Base-by-base conservation (phyloP, 2,113 vertebrate species). In the Platysteira castanea region DNA sequence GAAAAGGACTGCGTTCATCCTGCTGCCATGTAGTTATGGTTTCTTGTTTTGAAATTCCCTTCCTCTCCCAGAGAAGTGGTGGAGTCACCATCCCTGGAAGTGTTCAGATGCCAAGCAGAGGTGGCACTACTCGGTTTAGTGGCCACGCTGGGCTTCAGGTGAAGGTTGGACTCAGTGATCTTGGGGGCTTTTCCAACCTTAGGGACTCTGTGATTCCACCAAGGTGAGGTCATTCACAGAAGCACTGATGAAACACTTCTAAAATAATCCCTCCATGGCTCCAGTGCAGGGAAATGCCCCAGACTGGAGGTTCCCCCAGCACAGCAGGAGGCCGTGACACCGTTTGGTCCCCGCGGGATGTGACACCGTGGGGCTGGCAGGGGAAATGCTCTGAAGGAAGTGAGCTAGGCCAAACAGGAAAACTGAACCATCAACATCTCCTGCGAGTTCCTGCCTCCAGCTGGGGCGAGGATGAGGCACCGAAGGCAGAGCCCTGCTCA, bases 361-460 rank as follows among this genome's bases (percentile, higher is more conserved):
- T 46, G 17, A 53, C 78, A 35, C 64, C 13, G 3, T 0, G 5
- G 69, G 64, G 52, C 68, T 46, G 39, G 42, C 22, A 18, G 50
- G 6, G 11, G 27, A 33, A 2, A 50, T 16, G 33, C 54, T 9
- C 46, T 1, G 2, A 39, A 42, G 95, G 89, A 95, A 87, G 31
- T 0, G 13, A 67, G 60, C 65, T 83, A 85, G 94, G 89, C 78
- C 56, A 92, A 87, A 78, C 89, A 94, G 95, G 93, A 96, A 90
- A 82, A 81, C 46, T 9, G 56, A 65, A 5, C 79, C 89, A 78
- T 49, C 69, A 14, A 26, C 26, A 69, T 13, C 86, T 74, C 60
- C 91, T 30, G 6, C 0, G 22, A 70, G 82, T 41, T 92, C 83
- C 95, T 95, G 83, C 50, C 69, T 42, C 81, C 84, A 78, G 84